Conservation (phyloP, 2,113 vertebrate species). For the Ptilonorhynchus violaceus region DNA sequence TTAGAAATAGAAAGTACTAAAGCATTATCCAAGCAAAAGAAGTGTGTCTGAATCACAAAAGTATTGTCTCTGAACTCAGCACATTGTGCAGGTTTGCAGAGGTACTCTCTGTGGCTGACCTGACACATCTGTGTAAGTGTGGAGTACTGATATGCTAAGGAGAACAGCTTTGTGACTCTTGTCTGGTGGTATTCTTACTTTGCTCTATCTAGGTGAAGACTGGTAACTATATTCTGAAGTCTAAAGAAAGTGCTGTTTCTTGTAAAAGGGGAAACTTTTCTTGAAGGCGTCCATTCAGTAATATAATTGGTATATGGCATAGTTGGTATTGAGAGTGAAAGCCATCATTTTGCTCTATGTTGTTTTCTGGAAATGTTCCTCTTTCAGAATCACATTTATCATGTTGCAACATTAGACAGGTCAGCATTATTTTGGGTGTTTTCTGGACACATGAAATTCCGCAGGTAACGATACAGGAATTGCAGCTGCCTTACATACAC, state of each 20-base stretch:
- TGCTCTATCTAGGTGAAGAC: background rate
- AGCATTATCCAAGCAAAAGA: background rate
- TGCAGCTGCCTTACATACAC: background rate
- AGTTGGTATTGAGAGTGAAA: background rate
- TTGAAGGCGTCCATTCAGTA: background rate
- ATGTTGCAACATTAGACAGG: background rate
- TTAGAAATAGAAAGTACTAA: background rate
- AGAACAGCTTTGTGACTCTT: background rate
- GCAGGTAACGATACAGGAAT: background rate
- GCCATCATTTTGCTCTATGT: background rate
- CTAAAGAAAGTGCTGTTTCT: background rate
- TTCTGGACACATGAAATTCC: background rate
- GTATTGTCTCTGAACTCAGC: background rate
- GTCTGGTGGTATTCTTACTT: background rate
- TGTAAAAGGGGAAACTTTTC: background rate
- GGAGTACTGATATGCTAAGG: background rate
- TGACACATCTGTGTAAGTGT: accelerated
- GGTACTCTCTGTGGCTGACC: background rate
- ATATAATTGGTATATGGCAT: background rate
- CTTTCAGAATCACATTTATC: background rate
- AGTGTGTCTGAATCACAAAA: background rate
- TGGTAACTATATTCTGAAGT: background rate
- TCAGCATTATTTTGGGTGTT: background rate
- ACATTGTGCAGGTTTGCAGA: background rate
- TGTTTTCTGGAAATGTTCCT: background rate